A percentile compares a stretch with the other conserved stretches of the same genome.
Evolutionary conservation across 1,140 invertebrate genomes (phyloP).

Genomic region (Ceratosolen solmsi): DNA sequence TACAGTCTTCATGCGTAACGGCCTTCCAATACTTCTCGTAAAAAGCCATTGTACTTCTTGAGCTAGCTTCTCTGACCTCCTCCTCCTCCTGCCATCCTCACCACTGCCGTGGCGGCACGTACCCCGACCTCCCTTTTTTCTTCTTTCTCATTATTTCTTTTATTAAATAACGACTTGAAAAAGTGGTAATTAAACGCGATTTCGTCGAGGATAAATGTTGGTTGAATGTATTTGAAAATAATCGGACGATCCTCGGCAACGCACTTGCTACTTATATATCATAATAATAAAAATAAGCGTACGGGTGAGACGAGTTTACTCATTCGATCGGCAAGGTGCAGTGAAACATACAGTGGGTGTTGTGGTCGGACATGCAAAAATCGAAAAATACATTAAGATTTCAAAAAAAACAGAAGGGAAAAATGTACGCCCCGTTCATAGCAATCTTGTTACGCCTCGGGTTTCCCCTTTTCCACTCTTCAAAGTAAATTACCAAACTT

Average conservation of each 20-base stretch:
- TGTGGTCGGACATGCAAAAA: background rate
- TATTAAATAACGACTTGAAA: background rate
- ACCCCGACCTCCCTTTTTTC: background rate
- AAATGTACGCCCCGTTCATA: constrained; percentile 28
- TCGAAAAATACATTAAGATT: no score
- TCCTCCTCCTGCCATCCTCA: no score
- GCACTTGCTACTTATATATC: background rate
- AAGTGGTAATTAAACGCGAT: no score
- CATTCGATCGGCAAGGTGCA: background rate
- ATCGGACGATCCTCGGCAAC: no score
- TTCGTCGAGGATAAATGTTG: no score
- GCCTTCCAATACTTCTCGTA: no score
- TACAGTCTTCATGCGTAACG: no score
- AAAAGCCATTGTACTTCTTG: no score
- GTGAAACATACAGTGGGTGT: background rate
- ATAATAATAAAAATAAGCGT: background rate
- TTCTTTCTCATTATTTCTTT: background rate
- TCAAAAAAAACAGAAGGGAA: constrained; percentile 1
- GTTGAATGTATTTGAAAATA: no score
- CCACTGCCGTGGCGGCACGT: no score
- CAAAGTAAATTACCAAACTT: constrained; percentile 42
- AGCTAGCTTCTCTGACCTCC: no score
- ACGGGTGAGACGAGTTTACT: background rate
- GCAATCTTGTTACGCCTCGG: constrained; percentile 32
- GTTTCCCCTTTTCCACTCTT: background rate